Conservation (phyloP, 2,888 invertebrate genomes). For the Amorpha juglandis region DNA sequence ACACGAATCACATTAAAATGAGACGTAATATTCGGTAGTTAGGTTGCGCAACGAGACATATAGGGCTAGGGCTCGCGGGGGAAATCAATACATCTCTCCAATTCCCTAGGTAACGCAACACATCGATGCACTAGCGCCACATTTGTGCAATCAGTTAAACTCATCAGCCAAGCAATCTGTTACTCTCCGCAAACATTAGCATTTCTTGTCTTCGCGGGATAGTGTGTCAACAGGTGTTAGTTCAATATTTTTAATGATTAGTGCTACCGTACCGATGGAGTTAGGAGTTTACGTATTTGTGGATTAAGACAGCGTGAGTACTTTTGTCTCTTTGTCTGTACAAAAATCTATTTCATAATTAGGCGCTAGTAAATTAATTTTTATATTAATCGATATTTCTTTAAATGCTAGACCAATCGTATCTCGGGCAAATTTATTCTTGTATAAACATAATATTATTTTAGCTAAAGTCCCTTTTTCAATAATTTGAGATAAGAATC, state of each 20-base stretch:
- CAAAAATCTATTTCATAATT: no score
- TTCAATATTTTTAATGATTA: not conserved
- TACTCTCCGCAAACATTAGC: not conserved
- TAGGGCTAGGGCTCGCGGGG: not conserved
- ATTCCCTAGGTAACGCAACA: not conserved
- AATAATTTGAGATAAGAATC: no score
- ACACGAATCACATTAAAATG: no score
- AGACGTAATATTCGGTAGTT: not conserved
- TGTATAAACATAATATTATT: no score
- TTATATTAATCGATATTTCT: no score
- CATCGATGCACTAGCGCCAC: slow-evolving; percentile 3
- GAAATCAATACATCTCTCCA: slow-evolving; percentile 6
- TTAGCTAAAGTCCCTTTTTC: no score
- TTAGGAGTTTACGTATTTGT: not conserved
- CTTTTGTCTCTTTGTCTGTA: not conserved
- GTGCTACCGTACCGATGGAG: not conserved
- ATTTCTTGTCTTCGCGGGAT: not conserved
- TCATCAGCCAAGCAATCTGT: not conserved
- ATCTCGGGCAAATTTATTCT: no score
- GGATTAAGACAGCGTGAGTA: no score
- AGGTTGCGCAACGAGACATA: not conserved
- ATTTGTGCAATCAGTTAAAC: not conserved
- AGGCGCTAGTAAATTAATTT: no score
- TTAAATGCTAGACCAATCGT: no score
- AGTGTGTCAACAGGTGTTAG: not conserved